These are phyloP conservation scores for Theodoxus fluviatilis DNA, from an alignment of 2,888 invertebrate species.

Conservation along the genomic window DNA sequence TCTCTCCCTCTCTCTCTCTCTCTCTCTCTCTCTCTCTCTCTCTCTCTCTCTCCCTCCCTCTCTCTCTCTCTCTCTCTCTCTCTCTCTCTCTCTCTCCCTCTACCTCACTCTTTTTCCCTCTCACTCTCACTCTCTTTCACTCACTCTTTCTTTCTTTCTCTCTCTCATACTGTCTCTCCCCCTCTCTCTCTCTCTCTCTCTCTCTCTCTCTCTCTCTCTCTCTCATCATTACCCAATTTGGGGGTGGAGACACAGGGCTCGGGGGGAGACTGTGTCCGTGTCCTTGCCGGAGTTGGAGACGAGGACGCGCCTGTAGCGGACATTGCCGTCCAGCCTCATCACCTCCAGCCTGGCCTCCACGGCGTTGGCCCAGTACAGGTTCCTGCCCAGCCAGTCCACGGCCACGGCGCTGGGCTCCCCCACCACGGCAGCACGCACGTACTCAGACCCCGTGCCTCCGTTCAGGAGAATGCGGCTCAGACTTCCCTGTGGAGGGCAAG, in stretches of 20 bases:
- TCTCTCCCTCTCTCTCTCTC: no score
- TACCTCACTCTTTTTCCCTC: no score
- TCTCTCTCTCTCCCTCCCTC: no score
- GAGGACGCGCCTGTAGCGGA: conserved; percentile 83
- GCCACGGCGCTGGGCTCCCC: conserved; percentile 91
- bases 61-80: no score
- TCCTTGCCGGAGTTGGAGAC: conserved; percentile 87
- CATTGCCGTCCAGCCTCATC: conserved; percentile 75
- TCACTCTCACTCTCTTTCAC: no score
- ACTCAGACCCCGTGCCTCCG: conserved; percentile 83
- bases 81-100: no score
- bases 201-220: no score
- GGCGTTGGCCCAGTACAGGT: conserved; percentile 90
- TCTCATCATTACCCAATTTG: conserved; percentile 85
- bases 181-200: no score
- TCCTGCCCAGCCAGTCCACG: conserved; percentile 95
- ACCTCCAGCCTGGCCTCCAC: conserved; percentile 80
- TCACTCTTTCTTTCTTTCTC: no score
- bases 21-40: no score
- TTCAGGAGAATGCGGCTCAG: conserved; percentile 35
- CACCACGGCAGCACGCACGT: conserved; percentile 73
- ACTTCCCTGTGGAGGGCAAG: conserved; percentile 30
- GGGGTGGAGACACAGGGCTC: conserved; percentile 87
- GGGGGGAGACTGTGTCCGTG: conserved; percentile 86
- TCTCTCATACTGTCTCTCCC: no score